Conservation (phyloP, 2,888 invertebrate species). For the Dioctria rufipes region DNA sequence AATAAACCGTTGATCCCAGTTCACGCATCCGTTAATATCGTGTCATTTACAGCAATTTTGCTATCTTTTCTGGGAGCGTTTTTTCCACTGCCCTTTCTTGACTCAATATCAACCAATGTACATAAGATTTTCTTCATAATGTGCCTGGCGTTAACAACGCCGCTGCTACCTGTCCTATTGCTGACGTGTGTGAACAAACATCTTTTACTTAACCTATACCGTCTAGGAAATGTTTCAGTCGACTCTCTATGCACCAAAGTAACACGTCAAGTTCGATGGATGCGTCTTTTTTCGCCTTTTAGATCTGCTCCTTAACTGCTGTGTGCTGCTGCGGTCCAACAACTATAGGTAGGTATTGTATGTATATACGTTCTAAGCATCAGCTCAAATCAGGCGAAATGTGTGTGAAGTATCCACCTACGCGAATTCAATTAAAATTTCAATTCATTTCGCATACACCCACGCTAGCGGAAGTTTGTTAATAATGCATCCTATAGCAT, state of each 20-base stretch:
- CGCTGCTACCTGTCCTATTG: constrained; percentile 33
- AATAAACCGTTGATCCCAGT: constrained; percentile 52
- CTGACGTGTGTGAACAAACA: constrained; percentile 24
- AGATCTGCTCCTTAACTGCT: neutral
- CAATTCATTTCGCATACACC: constrained; percentile 56
- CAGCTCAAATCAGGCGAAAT: constrained; percentile 17
- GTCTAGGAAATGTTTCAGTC: constrained; percentile 10
- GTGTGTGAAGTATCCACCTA: constrained; percentile 54
- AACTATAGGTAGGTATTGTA: neutral
- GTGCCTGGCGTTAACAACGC: constrained; percentile 6
- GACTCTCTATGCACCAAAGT: constrained; percentile 18
- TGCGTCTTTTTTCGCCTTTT: neutral
- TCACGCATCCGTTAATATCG: constrained; percentile 46
- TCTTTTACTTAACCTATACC: neutral
- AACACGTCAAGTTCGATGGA: constrained; percentile 45
- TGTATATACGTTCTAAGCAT: neutral
- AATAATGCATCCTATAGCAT: neutral
- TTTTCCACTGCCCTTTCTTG: constrained; percentile 6
- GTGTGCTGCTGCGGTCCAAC: neutral
- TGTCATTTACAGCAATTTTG: constrained; percentile 53
- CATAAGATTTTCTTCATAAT: neutral
- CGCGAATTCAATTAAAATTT: constrained; percentile 54
- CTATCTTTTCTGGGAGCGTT: constrained; percentile 33
- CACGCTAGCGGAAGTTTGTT: constrained; percentile 51
- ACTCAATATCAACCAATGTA: neutral